Evolutionary conservation across 2,888 invertebrate genomes (phyloP).

Genomic region (Chalcis sispes): DNA sequence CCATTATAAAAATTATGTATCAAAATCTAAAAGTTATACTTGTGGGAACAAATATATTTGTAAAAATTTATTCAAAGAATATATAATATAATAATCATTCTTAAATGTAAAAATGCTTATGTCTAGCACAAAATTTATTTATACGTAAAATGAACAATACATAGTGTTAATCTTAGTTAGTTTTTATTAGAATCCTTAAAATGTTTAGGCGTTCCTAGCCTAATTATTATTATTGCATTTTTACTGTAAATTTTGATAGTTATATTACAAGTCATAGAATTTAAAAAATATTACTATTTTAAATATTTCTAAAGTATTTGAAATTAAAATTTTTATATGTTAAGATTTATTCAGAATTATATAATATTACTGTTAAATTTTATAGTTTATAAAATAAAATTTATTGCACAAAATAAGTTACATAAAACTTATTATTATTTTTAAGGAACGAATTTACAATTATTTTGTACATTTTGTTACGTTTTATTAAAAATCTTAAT

Average conservation of each 20-base stretch:
- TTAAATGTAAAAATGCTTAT: constrained; percentile 27
- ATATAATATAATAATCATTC: no score
- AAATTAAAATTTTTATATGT: constrained; percentile 6
- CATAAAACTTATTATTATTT: constrained; percentile 4
- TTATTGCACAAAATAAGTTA: neutral
- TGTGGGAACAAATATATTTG: no score
- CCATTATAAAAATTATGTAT: no score
- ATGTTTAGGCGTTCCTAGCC: neutral
- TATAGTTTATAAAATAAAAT: constrained; percentile 6
- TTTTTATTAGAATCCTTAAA: constrained; percentile 21
- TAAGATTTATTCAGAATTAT: constrained; percentile 14
- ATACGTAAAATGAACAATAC: constrained; percentile 1
- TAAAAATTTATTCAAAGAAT: no score
- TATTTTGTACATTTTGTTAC: constrained; percentile 36
- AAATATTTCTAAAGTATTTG: neutral
- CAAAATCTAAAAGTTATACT: no score
- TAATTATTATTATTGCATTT: constrained; percentile 22
- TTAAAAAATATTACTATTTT: constrained; percentile 22
- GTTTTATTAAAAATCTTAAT: constrained; percentile 10
- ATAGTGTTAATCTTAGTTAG: constrained; percentile 3
- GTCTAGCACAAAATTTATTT: constrained; percentile 9
- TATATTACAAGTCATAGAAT: constrained; percentile 11
- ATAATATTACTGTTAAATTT: constrained; percentile 19
- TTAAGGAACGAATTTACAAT: neutral
- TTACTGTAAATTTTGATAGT: constrained; percentile 31